phyloP scores from a whole-genome alignment of 2,113 vertebrate genomes.

The Glaucidium brasilianum region DNA sequence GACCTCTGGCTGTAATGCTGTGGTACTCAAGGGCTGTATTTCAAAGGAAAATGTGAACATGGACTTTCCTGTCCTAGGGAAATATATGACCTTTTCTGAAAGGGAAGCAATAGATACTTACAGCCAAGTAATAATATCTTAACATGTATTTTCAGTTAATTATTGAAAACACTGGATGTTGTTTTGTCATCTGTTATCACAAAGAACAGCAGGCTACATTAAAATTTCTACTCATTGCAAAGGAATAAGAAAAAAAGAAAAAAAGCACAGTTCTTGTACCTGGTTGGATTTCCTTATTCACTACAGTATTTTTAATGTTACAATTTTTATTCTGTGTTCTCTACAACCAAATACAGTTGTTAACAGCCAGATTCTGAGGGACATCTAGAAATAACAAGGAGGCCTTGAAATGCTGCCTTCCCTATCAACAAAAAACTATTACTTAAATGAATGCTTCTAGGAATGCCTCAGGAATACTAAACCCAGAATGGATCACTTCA shows the following conservation, averaged over 20 bases:
- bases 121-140: neutral
- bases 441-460: slow-evolving; percentile 27
- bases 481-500: neutral
- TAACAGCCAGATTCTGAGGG: neutral
- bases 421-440: neutral
- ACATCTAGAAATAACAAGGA: slow-evolving; percentile 27
- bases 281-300: neutral
- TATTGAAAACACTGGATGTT: neutral
- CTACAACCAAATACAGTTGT: neutral
- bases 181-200: neutral
- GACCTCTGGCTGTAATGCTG: neutral
- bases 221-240: neutral
- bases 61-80: neutral
- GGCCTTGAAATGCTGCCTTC: neutral
- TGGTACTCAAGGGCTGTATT: neutral
- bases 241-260: neutral
- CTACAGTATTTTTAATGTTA: neutral
- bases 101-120: neutral
- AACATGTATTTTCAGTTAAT: slow-evolving; percentile 12
- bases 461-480: neutral
- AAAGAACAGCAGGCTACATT: neutral
- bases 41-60: neutral
- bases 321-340: neutral
- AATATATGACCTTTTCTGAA: neutral
- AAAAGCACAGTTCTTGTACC: neutral